Evolutionary conservation across 2,797 vertebrate genomes (phyloP).

Genomic region (Caiman crocodilus): DNA sequence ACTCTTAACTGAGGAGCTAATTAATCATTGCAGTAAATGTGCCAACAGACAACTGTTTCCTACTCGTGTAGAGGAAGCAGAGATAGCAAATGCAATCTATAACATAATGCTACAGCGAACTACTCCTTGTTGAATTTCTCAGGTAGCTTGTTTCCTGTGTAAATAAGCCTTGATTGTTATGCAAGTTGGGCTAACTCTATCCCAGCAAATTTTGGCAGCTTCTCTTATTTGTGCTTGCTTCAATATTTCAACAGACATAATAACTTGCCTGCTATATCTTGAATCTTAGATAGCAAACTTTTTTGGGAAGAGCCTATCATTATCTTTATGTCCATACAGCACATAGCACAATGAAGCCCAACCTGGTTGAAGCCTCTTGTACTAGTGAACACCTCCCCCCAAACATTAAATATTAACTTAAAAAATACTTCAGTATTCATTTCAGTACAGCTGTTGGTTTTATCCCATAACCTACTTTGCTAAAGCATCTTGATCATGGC

Average conservation of each 20-base stretch:
- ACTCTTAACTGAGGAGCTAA: too few species aligned
- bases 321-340: not conserved
- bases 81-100: slow-evolving; percentile 24
- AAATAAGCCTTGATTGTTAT: not conserved
- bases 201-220: not conserved
- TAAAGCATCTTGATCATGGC: not conserved
- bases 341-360: not conserved
- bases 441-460: not conserved
- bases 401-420: not conserved
- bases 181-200: not conserved
- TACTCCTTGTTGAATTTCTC: not conserved
- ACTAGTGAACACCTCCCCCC: not conserved
- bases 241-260: not conserved
- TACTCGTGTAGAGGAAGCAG: slow-evolving; percentile 34
- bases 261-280: fast-evolving
- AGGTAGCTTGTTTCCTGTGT: not conserved
- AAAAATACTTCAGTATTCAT: not conserved
- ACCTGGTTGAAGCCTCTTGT: not conserved
- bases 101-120: slow-evolving; percentile 22
- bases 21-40: too few species aligned
- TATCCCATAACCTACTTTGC: fast-evolving
- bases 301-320: not conserved
- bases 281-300: not conserved
- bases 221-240: not conserved
- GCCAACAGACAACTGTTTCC: not conserved